A percentile compares a stretch with the other conserved stretches of the same genome.
phyloP scores from a whole-genome alignment of 1,140 invertebrate genomes.

The Drosophila lacteicornis region DNA sequence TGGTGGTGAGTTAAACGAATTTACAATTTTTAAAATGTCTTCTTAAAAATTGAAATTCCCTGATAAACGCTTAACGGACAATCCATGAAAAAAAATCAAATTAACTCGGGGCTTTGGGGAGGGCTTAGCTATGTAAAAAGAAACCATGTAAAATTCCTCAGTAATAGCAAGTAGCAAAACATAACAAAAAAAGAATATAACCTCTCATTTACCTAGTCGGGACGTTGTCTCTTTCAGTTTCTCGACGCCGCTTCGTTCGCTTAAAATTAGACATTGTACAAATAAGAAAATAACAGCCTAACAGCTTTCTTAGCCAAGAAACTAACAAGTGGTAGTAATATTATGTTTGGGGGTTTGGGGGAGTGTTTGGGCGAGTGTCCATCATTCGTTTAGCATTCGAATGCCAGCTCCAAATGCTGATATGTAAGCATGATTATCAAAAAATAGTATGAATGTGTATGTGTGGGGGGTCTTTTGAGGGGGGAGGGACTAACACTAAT shows the following conservation, averaged over 20 bases:
- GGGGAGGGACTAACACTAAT: conserved; percentile 35
- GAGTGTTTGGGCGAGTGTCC: background rate
- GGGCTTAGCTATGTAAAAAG: conserved; percentile 76
- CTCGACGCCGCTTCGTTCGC: conserved; percentile 24
- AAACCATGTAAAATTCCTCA: conserved; percentile 76
- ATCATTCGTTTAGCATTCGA: conserved; percentile 60
- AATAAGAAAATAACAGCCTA: conserved; percentile 36
- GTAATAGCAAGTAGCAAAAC: conserved; percentile 66
- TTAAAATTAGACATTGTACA: conserved; percentile 61
- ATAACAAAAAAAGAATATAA: conserved; percentile 46
- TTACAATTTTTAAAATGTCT: conserved; percentile 75
- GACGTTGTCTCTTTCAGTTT: conserved; percentile 11
- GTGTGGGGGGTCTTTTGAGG: conserved; percentile 17
- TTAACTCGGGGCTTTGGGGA: conserved; percentile 9
- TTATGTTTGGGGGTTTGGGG: background rate
- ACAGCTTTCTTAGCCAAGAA: conserved; percentile 68
- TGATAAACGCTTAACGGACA: conserved; percentile 60
- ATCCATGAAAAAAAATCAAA: conserved; percentile 49
- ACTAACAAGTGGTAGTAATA: conserved; percentile 20
- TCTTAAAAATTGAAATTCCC: conserved; percentile 79
- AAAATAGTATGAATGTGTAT: conserved; percentile 61
- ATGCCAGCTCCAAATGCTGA: conserved; percentile 75
- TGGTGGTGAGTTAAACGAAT: conserved; percentile 57
- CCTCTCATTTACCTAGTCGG: conserved; percentile 13
- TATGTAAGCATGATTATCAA: conserved; percentile 83